These are phyloP conservation scores for Diphyllodes magnificus DNA, from an alignment of 2,113 vertebrate genomes.

Conservation along the genomic window DNA sequence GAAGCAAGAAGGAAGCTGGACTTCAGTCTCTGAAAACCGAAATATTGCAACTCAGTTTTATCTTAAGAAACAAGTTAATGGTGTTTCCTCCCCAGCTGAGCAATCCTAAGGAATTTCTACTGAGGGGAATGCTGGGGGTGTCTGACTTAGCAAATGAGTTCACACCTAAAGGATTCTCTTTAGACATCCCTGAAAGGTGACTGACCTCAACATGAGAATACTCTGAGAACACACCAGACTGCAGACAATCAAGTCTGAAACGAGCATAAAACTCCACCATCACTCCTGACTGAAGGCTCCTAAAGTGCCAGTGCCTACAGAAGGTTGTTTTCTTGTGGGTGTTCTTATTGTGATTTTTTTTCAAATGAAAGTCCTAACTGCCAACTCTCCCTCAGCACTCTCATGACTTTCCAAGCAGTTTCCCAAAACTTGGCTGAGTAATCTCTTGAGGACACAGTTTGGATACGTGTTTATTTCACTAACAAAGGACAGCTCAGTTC, in stretches of 20 bases:
- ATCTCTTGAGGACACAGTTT: not conserved
- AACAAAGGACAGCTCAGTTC: not conserved
- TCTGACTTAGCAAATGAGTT: not conserved
- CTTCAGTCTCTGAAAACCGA: not conserved
- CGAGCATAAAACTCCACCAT: not conserved
- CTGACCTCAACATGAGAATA: not conserved
- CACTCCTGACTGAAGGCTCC: not conserved
- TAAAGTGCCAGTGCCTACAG: not conserved
- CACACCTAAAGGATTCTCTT: not conserved
- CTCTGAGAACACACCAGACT: not conserved
- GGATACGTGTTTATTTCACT: not conserved
- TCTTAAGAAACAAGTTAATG: not conserved
- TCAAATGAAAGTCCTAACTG: not conserved
- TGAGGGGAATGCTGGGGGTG: rapidly evolving
- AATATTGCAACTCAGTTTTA: not conserved
- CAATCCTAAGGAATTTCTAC: not conserved
- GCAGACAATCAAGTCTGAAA: not conserved
- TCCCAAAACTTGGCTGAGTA: not conserved
- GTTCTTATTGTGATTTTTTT: not conserved
- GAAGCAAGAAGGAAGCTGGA: not conserved
- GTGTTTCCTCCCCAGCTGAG: not conserved
- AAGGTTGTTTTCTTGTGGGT: not conserved
- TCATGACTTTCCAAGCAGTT: not conserved
- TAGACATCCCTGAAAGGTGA: not conserved
- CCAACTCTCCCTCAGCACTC: not conserved